Percentiles rank a stretch among this genome's conserved stretches.
phyloP scores from a whole-genome alignment of 2,113 vertebrate genomes.

The Pseudonaja textilis region DNA sequence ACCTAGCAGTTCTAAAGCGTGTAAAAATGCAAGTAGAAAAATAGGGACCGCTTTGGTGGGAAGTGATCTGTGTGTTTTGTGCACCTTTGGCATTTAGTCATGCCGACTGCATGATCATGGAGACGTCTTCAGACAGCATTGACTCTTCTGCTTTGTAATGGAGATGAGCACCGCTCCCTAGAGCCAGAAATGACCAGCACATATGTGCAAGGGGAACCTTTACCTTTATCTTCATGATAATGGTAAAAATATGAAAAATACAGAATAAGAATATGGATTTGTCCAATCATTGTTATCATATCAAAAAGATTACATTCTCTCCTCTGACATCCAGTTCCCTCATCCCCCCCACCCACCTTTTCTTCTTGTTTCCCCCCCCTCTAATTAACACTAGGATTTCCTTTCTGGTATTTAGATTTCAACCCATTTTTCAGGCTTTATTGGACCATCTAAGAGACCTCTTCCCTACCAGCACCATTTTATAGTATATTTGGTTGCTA shows the following conservation, averaged over 20 bases:
- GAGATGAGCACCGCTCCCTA: too few relatives aligned
- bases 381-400: not conserved
- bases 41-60: too few relatives aligned
- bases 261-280: not conserved
- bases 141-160: too few relatives aligned
- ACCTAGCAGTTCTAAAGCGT: too few relatives aligned
- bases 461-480: not conserved
- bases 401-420: not conserved
- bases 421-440: not conserved
- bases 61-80: too few relatives aligned
- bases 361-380: not conserved
- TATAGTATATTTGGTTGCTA: not conserved
- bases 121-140: too few relatives aligned
- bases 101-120: too few relatives aligned
- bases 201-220: too few relatives aligned
- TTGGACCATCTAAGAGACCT: not conserved
- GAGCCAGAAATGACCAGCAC: too few relatives aligned
- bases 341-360: accelerated
- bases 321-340: too few relatives aligned
- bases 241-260: not conserved
- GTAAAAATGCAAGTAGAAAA: too few relatives aligned
- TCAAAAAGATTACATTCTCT: not conserved
- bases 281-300: not conserved
- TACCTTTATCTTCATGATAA: not conserved
- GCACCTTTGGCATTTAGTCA: too few relatives aligned